Conservation (phyloP, 2,113 vertebrate genomes). For the Prunella fulvescens region DNA sequence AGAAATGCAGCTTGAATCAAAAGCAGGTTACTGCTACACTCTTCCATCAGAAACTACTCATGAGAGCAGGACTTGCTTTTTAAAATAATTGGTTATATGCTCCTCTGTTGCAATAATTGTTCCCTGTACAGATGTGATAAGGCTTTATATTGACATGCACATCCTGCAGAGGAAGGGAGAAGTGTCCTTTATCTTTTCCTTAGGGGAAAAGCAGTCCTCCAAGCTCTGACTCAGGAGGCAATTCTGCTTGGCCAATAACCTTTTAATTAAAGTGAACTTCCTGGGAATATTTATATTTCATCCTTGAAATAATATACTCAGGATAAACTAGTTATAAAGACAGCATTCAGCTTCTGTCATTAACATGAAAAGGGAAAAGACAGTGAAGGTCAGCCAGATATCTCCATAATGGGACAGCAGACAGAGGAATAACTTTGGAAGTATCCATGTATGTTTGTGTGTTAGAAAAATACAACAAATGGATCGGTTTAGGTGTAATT, state of each 20-base stretch:
- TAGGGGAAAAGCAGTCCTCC: neutral
- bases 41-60: neutral
- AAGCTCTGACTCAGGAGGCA: constrained; percentile 1
- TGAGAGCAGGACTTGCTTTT: neutral
- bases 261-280: constrained; percentile 34
- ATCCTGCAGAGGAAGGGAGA: constrained; percentile 15
- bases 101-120: neutral
- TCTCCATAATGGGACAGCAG: neutral
- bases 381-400: neutral
- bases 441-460: rapidly evolving
- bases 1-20: neutral
- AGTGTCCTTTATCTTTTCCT: neutral
- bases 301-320: constrained; percentile 10
- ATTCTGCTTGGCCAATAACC: constrained; percentile 16
- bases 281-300: constrained; percentile 21
- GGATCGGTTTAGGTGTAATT: neutral
- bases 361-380: neutral
- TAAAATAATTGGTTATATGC: neutral
- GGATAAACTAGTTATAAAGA: neutral
- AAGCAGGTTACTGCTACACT: neutral
- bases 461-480: neutral
- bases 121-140: neutral
- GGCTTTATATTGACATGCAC: neutral
- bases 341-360: neutral
- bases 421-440: neutral